phyloP scores from a whole-genome alignment of 2,797 vertebrate genomes.

The Leptoclinus maculatus region DNA sequence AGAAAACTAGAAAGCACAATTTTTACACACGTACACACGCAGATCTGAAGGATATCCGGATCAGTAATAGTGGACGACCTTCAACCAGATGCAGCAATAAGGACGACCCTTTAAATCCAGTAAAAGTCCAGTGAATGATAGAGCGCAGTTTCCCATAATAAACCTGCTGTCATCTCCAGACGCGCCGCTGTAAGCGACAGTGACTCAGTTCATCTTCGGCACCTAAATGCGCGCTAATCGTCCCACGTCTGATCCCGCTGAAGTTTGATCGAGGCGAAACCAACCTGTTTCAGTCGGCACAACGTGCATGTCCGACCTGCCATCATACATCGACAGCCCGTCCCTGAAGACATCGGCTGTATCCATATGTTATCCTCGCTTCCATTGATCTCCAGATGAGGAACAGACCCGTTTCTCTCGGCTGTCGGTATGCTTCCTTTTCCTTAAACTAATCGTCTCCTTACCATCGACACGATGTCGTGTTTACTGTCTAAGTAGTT shows the following conservation, averaged over 20 bases:
- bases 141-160: slow-evolving; percentile 51
- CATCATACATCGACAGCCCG: slow-evolving; percentile 50
- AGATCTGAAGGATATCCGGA: slow-evolving; percentile 36
- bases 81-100: slow-evolving; percentile 56
- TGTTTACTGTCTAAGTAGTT: slow-evolving; percentile 38
- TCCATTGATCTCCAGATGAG: slow-evolving; percentile 44
- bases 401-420: slow-evolving; percentile 15
- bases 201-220: slow-evolving; percentile 48
- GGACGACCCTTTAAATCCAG: slow-evolving; percentile 49
- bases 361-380: slow-evolving; percentile 43
- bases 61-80: slow-evolving; percentile 62
- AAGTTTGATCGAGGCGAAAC: slow-evolving; percentile 69
- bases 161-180: slow-evolving; percentile 51
- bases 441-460: background rate
- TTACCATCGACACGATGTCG: slow-evolving; percentile 7
- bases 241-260: slow-evolving; percentile 53
- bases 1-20: slow-evolving; percentile 4
- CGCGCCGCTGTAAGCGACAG: slow-evolving; percentile 43
- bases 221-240: slow-evolving; percentile 51
- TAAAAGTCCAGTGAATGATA: slow-evolving; percentile 45
- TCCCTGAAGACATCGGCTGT: slow-evolving; percentile 35
- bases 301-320: slow-evolving; percentile 44
- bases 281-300: slow-evolving; percentile 63
- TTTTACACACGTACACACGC: background rate
- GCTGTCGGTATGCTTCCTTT: slow-evolving; percentile 18